These are phyloP conservation scores for Seira musarum DNA, from an alignment of 2,888 invertebrate species.

Conservation along the genomic window DNA sequence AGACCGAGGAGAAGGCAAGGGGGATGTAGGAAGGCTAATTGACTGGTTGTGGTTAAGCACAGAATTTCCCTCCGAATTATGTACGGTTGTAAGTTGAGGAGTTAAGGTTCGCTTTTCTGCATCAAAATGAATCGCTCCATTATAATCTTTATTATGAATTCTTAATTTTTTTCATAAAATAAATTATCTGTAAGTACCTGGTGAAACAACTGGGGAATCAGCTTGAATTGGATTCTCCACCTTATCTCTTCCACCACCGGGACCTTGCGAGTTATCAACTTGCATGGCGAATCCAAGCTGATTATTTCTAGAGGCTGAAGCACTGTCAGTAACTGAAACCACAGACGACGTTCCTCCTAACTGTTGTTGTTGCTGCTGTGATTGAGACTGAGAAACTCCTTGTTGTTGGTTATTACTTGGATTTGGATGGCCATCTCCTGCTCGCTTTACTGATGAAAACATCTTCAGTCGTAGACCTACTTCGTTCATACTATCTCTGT, in stretches of 20 bases:
- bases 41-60: constrained; percentile 75
- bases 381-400: neutral
- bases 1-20: constrained; percentile 77
- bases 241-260: neutral
- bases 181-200: too few relatives aligned
- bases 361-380: constrained; percentile 40
- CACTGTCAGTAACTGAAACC: neutral
- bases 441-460: constrained; percentile 53
- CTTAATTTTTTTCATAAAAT: too few relatives aligned
- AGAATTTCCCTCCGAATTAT: constrained; percentile 30
- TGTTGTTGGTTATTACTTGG: constrained; percentile 6
- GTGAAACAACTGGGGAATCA: neutral
- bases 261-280: constrained; percentile 37
- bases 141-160: too few relatives aligned
- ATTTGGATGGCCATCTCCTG: constrained; percentile 35
- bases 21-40: constrained; percentile 81
- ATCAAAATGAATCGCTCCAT: neutral
- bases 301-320: constrained; percentile 13
- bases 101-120: constrained; percentile 38
- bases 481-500: constrained; percentile 39
- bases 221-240: neutral
- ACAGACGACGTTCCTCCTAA: constrained; percentile 22
- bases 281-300: constrained; percentile 33
- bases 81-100: constrained; percentile 25
- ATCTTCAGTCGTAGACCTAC: constrained; percentile 50